Conservation (phyloP, 2,113 vertebrate species). For the Sinocyclocheilus maitianheensis region DNA sequence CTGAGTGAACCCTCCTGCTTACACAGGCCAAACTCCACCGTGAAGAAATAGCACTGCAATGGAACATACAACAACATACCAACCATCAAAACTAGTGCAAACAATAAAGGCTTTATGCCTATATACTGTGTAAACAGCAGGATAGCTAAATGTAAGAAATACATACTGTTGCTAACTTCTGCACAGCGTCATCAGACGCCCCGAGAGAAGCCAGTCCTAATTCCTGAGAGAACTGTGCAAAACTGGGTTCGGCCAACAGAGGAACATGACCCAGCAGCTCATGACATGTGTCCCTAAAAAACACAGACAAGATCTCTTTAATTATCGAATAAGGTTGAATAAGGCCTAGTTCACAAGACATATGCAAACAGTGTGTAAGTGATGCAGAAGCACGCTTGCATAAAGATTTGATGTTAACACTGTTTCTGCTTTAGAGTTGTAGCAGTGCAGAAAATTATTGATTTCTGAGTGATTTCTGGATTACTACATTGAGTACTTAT, state of each 20-base stretch:
- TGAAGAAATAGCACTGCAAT: conserved; percentile 96
- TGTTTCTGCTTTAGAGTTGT: neutral
- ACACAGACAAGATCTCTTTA: conserved; percentile 33
- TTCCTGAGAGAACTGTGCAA: conserved; percentile 98
- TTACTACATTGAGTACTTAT: neutral
- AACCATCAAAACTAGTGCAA: neutral
- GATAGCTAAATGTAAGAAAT: neutral
- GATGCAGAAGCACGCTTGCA: neutral
- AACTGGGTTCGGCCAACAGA: conserved; percentile 94
- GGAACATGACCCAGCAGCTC: conserved; percentile 96
- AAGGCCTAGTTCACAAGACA: neutral
- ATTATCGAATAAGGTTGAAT: neutral
- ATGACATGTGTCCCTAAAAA: conserved; percentile 91
- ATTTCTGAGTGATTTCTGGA: neutral
- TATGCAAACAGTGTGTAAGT: neutral
- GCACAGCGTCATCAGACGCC: conserved; percentile 91
- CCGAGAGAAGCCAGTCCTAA: conserved; percentile 94
- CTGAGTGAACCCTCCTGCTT: conserved; percentile 92
- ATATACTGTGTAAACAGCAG: neutral
- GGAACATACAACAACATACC: conserved; percentile 28
- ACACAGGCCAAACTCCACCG: conserved; percentile 96
- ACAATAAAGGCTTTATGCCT: neutral
- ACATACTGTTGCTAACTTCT: conserved; percentile 93
- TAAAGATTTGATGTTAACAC: neutral
- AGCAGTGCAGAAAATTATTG: neutral